Evolutionary conservation across 2,888 invertebrate species (phyloP).

Genomic region (Tricholauxania praeusta): DNA sequence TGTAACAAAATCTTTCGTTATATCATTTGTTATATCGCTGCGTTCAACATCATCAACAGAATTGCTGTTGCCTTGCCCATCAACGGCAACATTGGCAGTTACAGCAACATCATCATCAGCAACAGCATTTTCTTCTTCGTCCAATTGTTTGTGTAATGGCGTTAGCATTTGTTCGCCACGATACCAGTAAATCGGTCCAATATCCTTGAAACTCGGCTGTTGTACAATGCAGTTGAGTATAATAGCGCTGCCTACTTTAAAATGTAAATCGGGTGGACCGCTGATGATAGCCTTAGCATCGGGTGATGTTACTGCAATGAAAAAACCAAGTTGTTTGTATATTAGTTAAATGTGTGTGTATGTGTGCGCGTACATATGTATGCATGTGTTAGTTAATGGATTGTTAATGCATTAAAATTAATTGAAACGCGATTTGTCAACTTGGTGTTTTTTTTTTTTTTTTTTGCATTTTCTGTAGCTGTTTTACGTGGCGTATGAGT

Average conservation of each 20-base stretch:
- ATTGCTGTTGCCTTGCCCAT: background rate
- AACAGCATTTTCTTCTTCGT: conserved; percentile 45
- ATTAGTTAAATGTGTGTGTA: background rate
- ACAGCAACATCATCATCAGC: conserved; percentile 1
- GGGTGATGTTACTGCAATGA: conserved; percentile 65
- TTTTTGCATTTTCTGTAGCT: too few relatives aligned
- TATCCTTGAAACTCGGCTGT: conserved; percentile 75
- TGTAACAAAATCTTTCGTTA: conserved; percentile 60
- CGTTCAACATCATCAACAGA: conserved; percentile 35
- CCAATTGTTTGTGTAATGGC: conserved; percentile 57
- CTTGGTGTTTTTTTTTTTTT: too few relatives aligned
- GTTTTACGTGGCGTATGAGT: too few relatives aligned
- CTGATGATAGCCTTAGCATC: conserved; percentile 78
- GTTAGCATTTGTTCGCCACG: conserved; percentile 69
- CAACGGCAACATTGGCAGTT: background rate
- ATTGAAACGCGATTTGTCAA: too few relatives aligned
- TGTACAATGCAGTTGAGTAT: conserved; percentile 78
- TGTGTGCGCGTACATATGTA: background rate
- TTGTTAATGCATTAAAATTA: too few relatives aligned
- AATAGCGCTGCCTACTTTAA: conserved; percentile 80
- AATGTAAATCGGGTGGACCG: conserved; percentile 77
- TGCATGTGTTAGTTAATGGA: background rate
- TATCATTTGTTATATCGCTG: conserved; percentile 54
- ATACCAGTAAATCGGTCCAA: conserved; percentile 80
- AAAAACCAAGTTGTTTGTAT: background rate